A percentile compares a stretch with the other conserved stretches of the same genome.
Evolutionary conservation across 2,797 vertebrate species (phyloP).

Genomic region (Etheostoma perlongum): DNA sequence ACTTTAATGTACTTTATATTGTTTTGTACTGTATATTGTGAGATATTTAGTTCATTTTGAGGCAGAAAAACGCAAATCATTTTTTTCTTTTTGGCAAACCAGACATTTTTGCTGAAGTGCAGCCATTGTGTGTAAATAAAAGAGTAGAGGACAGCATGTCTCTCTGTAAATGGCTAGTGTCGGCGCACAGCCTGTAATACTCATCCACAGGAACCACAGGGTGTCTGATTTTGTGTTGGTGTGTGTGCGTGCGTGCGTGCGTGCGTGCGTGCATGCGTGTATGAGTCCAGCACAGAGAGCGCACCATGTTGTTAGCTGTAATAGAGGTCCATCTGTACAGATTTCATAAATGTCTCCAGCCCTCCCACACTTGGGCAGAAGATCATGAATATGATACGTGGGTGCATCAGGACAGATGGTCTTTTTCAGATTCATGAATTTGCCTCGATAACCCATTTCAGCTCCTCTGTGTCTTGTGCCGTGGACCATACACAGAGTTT

Average conservation of each 20-base stretch:
- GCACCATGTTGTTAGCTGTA: slow-evolving; percentile 21
- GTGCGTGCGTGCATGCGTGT: slow-evolving; percentile 16
- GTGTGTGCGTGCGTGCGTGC: slow-evolving; percentile 5
- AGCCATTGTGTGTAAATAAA: slow-evolving; percentile 26
- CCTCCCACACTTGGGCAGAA: slow-evolving; percentile 37
- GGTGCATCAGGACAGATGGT: slow-evolving; percentile 61
- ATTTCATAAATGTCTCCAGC: slow-evolving; percentile 45
- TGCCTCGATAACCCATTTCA: slow-evolving; percentile 34
- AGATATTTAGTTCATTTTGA: slow-evolving; percentile 2
- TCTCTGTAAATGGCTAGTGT: slow-evolving; percentile 16
- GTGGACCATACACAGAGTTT: background rate
- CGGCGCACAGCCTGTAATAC: slow-evolving; percentile 23
- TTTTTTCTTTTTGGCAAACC: background rate
- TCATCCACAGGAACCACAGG: slow-evolving; percentile 37
- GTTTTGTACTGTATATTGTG: background rate
- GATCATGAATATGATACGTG: slow-evolving; percentile 39
- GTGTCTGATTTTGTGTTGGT: slow-evolving; percentile 12
- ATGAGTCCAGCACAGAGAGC: slow-evolving; percentile 4
- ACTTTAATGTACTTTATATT: background rate
- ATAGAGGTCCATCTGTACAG: slow-evolving; percentile 27
- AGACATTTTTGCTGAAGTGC: slow-evolving; percentile 2
- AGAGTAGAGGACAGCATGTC: slow-evolving; percentile 32
- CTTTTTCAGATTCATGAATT: slow-evolving; percentile 47
- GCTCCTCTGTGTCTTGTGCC: slow-evolving; percentile 5
- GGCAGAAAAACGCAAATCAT: background rate